A percentile compares a stretch with the other conserved stretches of the same genome.
phyloP scores from a whole-genome alignment of 1,140 invertebrate genomes.

The Heliconius melpomene region DNA sequence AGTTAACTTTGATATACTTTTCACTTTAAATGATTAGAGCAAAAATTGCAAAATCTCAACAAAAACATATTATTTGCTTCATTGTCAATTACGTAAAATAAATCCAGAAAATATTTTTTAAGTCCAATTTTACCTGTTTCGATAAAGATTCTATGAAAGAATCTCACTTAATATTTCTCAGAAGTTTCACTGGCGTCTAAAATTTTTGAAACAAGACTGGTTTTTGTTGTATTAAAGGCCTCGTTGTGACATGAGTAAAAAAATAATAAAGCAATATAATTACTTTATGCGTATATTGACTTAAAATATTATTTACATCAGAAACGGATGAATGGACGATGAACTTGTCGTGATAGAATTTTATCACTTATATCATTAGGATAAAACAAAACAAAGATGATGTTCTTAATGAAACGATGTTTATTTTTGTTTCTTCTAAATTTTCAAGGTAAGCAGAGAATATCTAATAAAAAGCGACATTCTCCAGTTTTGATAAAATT shows the following conservation, averaged over 20 bases:
- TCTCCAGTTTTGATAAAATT: too few species aligned
- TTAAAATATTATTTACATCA: background rate
- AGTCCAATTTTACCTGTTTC: background rate
- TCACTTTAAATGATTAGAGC: too few species aligned
- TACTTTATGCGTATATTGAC: background rate
- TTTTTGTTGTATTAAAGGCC: background rate
- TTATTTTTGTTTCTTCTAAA: background rate
- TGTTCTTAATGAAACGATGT: background rate
- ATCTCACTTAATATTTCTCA: conserved; percentile 1
- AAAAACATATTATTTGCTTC: too few species aligned
- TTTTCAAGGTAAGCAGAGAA: background rate
- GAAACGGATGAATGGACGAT: background rate
- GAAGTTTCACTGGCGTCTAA: background rate
- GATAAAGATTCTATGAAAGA: conserved; percentile 2
- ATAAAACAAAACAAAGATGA: background rate
- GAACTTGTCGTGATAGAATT: background rate
- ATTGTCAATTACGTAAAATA: background rate
- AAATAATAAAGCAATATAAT: background rate
- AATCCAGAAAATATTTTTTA: background rate
- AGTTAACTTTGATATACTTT: too few species aligned
- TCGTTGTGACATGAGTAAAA: background rate
- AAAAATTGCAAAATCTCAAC: too few species aligned
- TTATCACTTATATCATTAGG: background rate
- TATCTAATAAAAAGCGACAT: background rate
- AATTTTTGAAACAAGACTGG: background rate